Evolutionary conservation across 2,797 vertebrate species (phyloP), one percentile per base, ranked within the genome.

Genomic region (Pseudocheirus occidentalis): DNA sequence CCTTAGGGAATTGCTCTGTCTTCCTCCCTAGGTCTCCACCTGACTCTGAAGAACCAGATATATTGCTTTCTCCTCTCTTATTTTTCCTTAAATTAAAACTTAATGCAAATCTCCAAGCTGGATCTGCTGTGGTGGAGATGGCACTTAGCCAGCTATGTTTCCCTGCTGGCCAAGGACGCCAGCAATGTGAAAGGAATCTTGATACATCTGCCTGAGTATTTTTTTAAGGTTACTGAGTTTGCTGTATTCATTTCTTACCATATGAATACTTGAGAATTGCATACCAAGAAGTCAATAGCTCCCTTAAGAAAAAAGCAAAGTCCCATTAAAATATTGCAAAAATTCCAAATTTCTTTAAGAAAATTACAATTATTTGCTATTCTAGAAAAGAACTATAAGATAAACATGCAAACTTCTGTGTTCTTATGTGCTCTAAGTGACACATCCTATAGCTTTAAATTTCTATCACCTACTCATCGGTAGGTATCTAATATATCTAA

Each of bases 231-330:
- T 96, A 91, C 31, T 54, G 16, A 56, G 94, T 57, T 97, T 53
- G 56, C 31, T 59, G 55, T 55, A 24, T 81, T 94, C 91, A 90
- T 96, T 95, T 96, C 95, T 94, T 90, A 90, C 92, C 93, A 92
- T 94, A 95, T 89, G 95, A 95, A 59, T 93, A 95, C 93, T 97
- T 95, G 95, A 95, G 81, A 95, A 93, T 95, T 97, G 94, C 95
- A 94, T 94, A 95, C 40, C 66, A 93, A 96, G 96, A 97, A 97
- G 93, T 95, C 92, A 97, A 95, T 93, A 90, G 93, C 96, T 95
- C 56, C 46, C 90, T 56, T 92, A 94, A 92, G 10, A 62, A 14
- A 34, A 87, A 87, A 97, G 97, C 94, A 96, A 97, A 96, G 62
- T 97, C 94, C 90, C 95, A 91, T 2, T 91, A 90, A 91, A 93